Percentiles rank a stretch among this genome's conserved stretches.
Conservation (phyloP, 2,888 invertebrate species). For the Deilephila elpenor region DNA sequence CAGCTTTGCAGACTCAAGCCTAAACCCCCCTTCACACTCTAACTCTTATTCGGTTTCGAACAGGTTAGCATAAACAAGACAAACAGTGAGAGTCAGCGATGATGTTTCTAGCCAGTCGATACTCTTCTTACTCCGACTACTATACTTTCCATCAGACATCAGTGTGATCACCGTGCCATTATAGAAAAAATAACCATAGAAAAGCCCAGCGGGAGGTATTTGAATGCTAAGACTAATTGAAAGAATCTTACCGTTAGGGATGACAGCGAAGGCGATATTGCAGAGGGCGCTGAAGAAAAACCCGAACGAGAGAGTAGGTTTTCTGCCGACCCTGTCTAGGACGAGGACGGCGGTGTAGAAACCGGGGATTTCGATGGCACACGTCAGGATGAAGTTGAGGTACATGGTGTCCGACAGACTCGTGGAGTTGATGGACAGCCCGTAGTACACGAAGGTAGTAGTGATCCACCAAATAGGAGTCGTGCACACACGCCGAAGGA, state of each 20-base stretch:
- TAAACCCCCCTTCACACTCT: too few relatives aligned
- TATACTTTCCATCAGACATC: too few relatives aligned
- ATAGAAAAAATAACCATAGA: too few relatives aligned
- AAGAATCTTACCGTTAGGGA: conserved; percentile 78
- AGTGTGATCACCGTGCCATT: too few relatives aligned
- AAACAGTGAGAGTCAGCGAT: too few relatives aligned
- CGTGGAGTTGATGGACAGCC: conserved; percentile 90
- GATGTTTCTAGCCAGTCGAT: too few relatives aligned
- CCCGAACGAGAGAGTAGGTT: conserved; percentile 83
- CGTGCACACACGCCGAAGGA: conserved; percentile 84
- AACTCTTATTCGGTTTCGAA: too few relatives aligned
- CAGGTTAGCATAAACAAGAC: too few relatives aligned
- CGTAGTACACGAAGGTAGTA: conserved; percentile 91
- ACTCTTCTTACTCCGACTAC: too few relatives aligned
- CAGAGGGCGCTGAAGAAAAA: conserved; percentile 85
- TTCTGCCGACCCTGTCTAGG: conserved; percentile 86
- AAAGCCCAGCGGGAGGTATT: neutral
- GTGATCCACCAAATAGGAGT: conserved; percentile 92
- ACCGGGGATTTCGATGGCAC: conserved; percentile 89
- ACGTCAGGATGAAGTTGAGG: conserved; percentile 88
- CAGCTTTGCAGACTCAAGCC: too few relatives aligned
- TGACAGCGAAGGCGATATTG: conserved; percentile 69
- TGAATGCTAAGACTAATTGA: conserved; percentile 13
- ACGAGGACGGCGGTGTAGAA: conserved; percentile 85
- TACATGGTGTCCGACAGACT: conserved; percentile 89